Percentiles rank a stretch among this genome's conserved stretches.
phyloP scores from a whole-genome alignment of 2,797 vertebrate genomes.

The Phylloscopus collybita region DNA sequence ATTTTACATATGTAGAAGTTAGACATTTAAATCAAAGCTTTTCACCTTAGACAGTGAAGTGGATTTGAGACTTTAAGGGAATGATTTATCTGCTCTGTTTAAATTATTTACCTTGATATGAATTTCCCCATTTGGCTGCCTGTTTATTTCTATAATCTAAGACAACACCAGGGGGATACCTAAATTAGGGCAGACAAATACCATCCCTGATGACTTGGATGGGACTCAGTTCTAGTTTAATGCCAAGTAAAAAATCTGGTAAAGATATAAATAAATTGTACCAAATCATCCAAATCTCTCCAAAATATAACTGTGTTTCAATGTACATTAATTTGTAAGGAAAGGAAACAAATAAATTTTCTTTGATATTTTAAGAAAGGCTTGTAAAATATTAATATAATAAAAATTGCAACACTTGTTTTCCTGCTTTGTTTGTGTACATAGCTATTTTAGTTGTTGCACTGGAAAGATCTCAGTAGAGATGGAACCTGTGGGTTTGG shows the following conservation, averaged over 20 bases:
- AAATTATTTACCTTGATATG: background rate
- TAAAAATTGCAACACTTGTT: background rate
- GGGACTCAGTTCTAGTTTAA: background rate
- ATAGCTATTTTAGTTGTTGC: background rate
- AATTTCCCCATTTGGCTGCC: background rate
- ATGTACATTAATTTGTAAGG: background rate
- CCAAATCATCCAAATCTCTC: background rate
- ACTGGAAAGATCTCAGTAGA: background rate
- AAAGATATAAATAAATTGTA: background rate
- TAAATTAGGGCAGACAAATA: background rate
- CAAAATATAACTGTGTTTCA: background rate
- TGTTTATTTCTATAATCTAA: background rate
- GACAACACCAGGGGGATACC: background rate
- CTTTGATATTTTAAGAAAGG: background rate
- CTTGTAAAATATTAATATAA: background rate
- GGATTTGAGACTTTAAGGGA: background rate
- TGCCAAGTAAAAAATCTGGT: background rate
- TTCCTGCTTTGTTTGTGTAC: background rate
- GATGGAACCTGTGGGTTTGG: background rate
- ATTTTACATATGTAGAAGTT: background rate
- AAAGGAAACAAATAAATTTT: background rate
- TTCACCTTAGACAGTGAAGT: background rate
- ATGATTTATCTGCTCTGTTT: background rate
- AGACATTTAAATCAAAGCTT: background rate
- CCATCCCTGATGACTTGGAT: background rate